A percentile compares a stretch with the other conserved stretches of the same genome.
Conservation (phyloP, 2,797 vertebrate species). For the Falco naumanni region DNA sequence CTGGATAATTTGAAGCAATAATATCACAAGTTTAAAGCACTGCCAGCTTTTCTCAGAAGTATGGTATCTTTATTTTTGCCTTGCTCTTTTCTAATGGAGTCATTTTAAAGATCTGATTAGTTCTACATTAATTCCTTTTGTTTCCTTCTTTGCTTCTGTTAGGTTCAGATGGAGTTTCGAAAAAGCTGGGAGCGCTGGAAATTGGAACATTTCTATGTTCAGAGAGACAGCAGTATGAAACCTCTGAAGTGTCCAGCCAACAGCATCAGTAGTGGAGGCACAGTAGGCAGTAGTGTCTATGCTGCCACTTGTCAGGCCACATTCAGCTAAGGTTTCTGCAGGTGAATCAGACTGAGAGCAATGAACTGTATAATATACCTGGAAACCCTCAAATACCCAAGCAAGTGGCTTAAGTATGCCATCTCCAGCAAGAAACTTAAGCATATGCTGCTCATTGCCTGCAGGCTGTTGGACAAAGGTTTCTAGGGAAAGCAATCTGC, state of each 20-base stretch:
- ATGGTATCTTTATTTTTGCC: background rate
- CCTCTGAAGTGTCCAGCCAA: conserved; percentile 79
- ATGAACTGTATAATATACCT: conserved; percentile 9
- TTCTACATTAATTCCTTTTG: background rate
- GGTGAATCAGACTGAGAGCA: conserved; percentile 2
- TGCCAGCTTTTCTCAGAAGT: background rate
- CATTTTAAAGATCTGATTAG: background rate
- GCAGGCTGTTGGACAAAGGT: conserved; percentile 55
- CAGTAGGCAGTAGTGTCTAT: conserved; percentile 75
- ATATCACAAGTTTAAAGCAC: background rate
- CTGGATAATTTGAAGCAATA: conserved; percentile 26
- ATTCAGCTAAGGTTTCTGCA: conserved; percentile 68
- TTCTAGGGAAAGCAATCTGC: conserved; percentile 65
- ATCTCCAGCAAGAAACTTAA: conserved; percentile 52
- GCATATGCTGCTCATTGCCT: conserved; percentile 37
- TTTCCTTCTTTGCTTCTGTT: conserved; percentile 34
- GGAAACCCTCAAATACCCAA: conserved; percentile 42
- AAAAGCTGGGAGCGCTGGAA: conserved; percentile 83
- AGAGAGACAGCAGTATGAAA: conserved; percentile 81
- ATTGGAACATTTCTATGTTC: conserved; percentile 75
- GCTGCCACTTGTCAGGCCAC: conserved; percentile 73
- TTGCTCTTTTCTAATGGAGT: background rate
- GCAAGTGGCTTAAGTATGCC: conserved; percentile 58
- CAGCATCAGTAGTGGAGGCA: conserved; percentile 80
- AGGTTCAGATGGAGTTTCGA: conserved; percentile 84